Base-by-base conservation (phyloP, 2,113 vertebrate genomes). In the Melospiza melodia region DNA sequence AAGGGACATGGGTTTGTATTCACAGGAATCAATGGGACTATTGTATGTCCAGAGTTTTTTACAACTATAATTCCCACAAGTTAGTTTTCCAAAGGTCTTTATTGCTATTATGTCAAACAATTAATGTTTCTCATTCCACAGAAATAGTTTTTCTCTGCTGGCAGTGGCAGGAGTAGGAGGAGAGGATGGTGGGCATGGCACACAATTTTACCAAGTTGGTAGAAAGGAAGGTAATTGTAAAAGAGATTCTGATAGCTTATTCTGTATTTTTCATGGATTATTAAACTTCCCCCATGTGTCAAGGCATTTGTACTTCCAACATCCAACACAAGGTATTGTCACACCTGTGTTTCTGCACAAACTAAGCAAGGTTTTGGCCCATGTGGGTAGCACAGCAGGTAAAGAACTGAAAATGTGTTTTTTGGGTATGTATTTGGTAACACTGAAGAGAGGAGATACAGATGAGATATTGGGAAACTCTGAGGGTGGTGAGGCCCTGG, bases 221-320 rank as follows among this genome's bases (percentile, higher is more conserved):
- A 65, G 25, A 85, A 68, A 58, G 5, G 6, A 74, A 61, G 27
- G 5, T 51, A 31, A 31, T 37, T 2, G 0, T 22, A 52, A 43
- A 43, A 82, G 15, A 89, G 23, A 63, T 79, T 79, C 62, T 85
- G 13, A 25, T 72, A 31, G 3, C 2, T 93, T 67, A 3, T 33
- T 86, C 30, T 46, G n/a, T 58, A 19, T 93, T 74, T 67, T 39
- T 80, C 19, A 10, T n/a, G 76, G 27, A 16, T 88, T 73, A 62
- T 24, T 79, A 33, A 79, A n/a, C 8, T 48, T 46, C 6, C 63
- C 72, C 3, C 1, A 3, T 37, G 16, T 76, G 74, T 85, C 31
- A 49, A 90, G 39, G 27, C 30, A 63, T 85, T 81, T 0, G 0
- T 25, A 10, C 44, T 82, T 85, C 14, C 49, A 37, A 0, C 3